Conservation (phyloP, 2,888 invertebrate species). For the Prionchulus punctatus region DNA sequence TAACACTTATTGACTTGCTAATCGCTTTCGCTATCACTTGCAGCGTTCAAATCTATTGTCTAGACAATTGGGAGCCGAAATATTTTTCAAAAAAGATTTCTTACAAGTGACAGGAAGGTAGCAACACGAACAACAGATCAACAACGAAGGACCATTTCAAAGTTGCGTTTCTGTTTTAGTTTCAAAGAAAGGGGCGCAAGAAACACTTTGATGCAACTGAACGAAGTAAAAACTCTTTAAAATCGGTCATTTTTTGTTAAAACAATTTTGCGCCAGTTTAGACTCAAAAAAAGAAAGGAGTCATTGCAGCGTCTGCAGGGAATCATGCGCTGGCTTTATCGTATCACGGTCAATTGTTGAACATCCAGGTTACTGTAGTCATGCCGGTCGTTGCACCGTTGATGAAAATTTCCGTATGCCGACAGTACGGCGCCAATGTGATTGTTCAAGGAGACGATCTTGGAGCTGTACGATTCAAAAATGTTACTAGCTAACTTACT, state of each 20-base stretch:
- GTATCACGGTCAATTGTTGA: conserved; percentile 56
- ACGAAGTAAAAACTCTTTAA: conserved; percentile 1
- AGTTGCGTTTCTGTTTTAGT: conserved; percentile 43
- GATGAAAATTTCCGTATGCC: conserved; percentile 81
- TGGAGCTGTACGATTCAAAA: conserved; percentile 7
- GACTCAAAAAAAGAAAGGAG: conserved; percentile 56
- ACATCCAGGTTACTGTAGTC: conserved; percentile 63
- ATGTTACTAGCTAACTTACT: not conserved
- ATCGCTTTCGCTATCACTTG: conserved; percentile 7
- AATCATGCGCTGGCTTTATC: conserved; percentile 75
- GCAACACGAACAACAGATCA: too few species aligned
- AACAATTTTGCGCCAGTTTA: conserved; percentile 14
- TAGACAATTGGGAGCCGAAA: conserved; percentile 54
- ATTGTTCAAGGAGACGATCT: conserved; percentile 50
- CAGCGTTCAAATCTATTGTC: conserved; percentile 51
- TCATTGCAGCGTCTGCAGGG: conserved; percentile 79
- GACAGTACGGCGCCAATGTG: conserved; percentile 64
- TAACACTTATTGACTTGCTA: not conserved
- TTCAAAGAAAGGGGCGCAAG: conserved; percentile 89
- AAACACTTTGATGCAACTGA: conserved; percentile 14
- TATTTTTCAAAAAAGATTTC: conserved; percentile 84
- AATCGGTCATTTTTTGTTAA: too few species aligned
- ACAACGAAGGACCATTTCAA: too few species aligned
- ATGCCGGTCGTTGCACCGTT: conserved; percentile 88
- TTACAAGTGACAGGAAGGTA: conserved; percentile 84